A percentile compares a stretch with the other conserved stretches of the same genome.
phyloP scores from a whole-genome alignment of 1,140 invertebrate species.

The Drosophila pseudoananassae region DNA sequence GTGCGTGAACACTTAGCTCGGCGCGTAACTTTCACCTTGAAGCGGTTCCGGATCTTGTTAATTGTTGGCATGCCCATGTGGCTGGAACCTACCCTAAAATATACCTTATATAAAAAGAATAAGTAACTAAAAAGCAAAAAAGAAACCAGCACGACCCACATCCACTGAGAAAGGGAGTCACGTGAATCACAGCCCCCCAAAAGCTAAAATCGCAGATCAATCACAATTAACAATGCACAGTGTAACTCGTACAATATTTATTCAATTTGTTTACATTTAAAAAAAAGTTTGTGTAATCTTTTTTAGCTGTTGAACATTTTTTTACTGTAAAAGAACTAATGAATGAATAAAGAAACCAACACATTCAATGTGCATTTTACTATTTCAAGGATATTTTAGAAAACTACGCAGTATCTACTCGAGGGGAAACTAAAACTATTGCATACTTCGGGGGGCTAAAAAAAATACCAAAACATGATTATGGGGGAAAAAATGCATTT shows the following conservation, averaged over 20 bases:
- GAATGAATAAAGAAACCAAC: conserved; percentile 76
- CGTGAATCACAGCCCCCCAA: conserved; percentile 5
- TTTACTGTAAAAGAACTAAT: conserved; percentile 72
- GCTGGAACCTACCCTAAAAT: conserved; percentile 43
- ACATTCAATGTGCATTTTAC: conserved; percentile 43
- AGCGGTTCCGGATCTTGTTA: conserved; percentile 73
- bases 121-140: background rate
- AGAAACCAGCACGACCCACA: conserved; percentile 11
- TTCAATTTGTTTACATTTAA: conserved; percentile 74
- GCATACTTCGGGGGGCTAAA: background rate
- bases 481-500: too few species aligned
- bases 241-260: conserved; percentile 78
- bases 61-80: conserved; percentile 66
- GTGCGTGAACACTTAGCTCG: conserved; percentile 11
- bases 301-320: conserved; percentile 68
- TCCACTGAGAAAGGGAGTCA: conserved; percentile 21
- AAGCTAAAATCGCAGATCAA: conserved; percentile 12
- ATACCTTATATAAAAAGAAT: background rate
- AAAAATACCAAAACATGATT: background rate
- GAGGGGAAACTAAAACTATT: background rate
- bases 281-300: conserved; percentile 66
- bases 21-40: conserved; percentile 45
- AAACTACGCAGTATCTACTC: too few species aligned
- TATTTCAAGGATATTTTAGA: too few species aligned
- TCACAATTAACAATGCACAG: conserved; percentile 44